These are phyloP conservation scores for Gonatopus flavifemur DNA, from an alignment of 1,140 invertebrate genomes.

Conservation along the genomic window DNA sequence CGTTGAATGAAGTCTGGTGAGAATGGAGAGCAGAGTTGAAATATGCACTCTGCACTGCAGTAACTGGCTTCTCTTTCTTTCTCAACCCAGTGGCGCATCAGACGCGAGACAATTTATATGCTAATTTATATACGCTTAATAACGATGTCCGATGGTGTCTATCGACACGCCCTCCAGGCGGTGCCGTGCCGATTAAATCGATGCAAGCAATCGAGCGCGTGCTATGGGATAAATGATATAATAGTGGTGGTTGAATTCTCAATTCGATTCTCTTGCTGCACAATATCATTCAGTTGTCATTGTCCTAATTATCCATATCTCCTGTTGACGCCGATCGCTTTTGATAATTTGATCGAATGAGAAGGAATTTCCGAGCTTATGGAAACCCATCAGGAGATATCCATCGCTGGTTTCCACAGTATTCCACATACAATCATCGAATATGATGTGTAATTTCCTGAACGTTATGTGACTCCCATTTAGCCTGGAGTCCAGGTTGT, in stretches of 20 bases:
- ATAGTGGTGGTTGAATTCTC: background rate
- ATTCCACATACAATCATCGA: too few species aligned
- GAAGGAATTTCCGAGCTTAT: too few species aligned
- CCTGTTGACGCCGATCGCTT: constrained; percentile 14
- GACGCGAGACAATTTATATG: constrained; percentile 56
- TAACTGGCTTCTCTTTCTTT: too few species aligned
- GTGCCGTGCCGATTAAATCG: constrained; percentile 39
- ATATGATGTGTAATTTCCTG: too few species aligned
- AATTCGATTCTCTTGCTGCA: background rate
- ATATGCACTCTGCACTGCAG: too few species aligned
- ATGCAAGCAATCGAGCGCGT: constrained; percentile 18
- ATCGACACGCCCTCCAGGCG: constrained; percentile 53
- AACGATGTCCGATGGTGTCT: constrained; percentile 57
- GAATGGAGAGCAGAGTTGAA: too few species aligned
- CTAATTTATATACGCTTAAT: constrained; percentile 61
- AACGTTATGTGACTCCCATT: too few species aligned
- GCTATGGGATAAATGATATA: background rate
- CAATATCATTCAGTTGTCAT: constrained; percentile 8
- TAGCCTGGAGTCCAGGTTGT: too few species aligned
- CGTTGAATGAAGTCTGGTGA: background rate
- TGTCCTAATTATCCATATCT: constrained; percentile 22
- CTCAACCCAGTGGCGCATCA: constrained; percentile 20
- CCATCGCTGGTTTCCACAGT: too few species aligned
- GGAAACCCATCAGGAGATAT: too few species aligned
- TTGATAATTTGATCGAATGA: too few species aligned